Base-by-base conservation (phyloP, 2,888 invertebrate species). In the Ochropleura leucogaster region DNA sequence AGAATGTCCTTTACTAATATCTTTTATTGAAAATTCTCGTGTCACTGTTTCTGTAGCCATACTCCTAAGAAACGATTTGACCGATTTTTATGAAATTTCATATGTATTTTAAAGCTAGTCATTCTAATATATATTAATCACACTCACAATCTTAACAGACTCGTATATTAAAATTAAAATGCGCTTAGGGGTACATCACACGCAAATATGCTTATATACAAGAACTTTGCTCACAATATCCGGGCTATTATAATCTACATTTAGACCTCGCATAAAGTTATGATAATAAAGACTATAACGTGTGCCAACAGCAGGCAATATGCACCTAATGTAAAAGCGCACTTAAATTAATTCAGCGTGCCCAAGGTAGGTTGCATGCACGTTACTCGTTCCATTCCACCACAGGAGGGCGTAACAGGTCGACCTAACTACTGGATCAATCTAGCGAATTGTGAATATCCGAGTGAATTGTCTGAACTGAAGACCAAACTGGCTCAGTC, bases 321-420 rank as follows among this genome's bases (percentile, higher is more conserved):
- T 78, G 74, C 84, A 77, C 79, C 86, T 88, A 91, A 89, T 90
- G 88, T 90, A 90, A 91, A 90, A 90, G 90, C 82, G 90, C 90
- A 92, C 90, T 91, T 89, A 91, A 92, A 91, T 92, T 92, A 92
- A 92, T 93, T 94, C 90, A 83, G 85, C 85, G 83, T 85, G 80
- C 81, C 83, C 80, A 80, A 87, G 74, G 80, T 77, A 74, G 88
- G 86, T 90, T 91, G 94, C 94, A 95, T 94, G 95, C 90, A 89
- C 80, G 85, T 83, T 74, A 90, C 91, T 91, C 93, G 90, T 95
- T 94, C 90, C 84, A 84, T 85, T 82, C 72, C 80, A 79, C 71
- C 67, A 82, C 80, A 86, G 76, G 84, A 89, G 94, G 94, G 94
- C 93, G 93, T 94, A 93, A 93, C 94, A 94, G 92, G 94, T 93